phyloP scores from a whole-genome alignment of 2,888 invertebrate species.

The Limenitis camilla region DNA sequence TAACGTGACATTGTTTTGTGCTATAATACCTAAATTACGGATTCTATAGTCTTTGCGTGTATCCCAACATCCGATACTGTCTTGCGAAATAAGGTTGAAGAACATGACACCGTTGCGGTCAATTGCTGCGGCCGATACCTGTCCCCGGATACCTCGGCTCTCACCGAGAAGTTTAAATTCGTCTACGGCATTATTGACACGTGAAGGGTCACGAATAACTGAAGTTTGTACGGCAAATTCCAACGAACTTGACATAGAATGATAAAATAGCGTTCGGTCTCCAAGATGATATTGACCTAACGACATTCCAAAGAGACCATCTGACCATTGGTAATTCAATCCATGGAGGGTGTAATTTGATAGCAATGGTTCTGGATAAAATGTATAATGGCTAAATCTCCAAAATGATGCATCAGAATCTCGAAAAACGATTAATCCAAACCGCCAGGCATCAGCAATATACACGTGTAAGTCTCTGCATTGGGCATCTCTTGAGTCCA shows the following conservation, averaged over 20 bases:
- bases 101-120: slow-evolving; percentile 85
- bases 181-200: slow-evolving; percentile 48
- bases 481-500: slow-evolving; percentile 76
- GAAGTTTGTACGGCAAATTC: slow-evolving; percentile 84
- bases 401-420: slow-evolving; percentile 75
- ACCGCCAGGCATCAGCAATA: slow-evolving; percentile 80
- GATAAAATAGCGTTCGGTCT: slow-evolving; percentile 83
- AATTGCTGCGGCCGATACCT: slow-evolving; percentile 84
- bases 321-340: slow-evolving; percentile 86
- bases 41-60: slow-evolving; percentile 81
- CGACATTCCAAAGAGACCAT: slow-evolving; percentile 85
- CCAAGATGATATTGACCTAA: slow-evolving; percentile 73
- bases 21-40: slow-evolving; percentile 78
- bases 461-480: slow-evolving; percentile 80
- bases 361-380: slow-evolving; percentile 82
- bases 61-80: slow-evolving; percentile 89
- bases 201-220: slow-evolving; percentile 78
- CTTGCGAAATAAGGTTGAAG: slow-evolving; percentile 85
- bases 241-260: slow-evolving; percentile 86
- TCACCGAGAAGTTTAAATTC: slow-evolving; percentile 64
- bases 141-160: slow-evolving; percentile 77
- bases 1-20: slow-evolving; percentile 76
- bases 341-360: slow-evolving; percentile 84
- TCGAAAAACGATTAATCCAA: slow-evolving; percentile 77
- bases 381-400: slow-evolving; percentile 80